Conservation (phyloP, 1,140 invertebrate genomes). For the Pararge aegeria region DNA sequence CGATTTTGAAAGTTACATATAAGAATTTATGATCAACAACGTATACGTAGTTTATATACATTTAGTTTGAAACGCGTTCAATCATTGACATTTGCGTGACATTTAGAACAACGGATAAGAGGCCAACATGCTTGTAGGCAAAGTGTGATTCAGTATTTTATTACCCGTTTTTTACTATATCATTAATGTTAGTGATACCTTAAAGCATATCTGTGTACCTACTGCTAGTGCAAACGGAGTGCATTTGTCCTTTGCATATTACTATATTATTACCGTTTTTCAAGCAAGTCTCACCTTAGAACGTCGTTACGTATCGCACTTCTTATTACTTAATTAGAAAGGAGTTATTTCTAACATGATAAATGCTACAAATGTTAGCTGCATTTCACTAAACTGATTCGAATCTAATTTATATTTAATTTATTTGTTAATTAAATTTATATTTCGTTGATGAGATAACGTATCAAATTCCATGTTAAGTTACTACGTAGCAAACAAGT, state of each 20-base stretch:
- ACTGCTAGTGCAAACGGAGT: too few relatives aligned
- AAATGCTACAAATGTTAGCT: not conserved
- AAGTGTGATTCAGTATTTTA: slow-evolving; percentile 15
- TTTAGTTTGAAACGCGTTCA: slow-evolving; percentile 21
- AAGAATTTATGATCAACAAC: too few relatives aligned
- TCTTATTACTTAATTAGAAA: too few relatives aligned
- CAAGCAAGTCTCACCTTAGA: too few relatives aligned
- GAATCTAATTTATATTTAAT: not conserved
- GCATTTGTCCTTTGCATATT: too few relatives aligned
- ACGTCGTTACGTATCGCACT: too few relatives aligned
- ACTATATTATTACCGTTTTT: too few relatives aligned
- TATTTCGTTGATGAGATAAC: slow-evolving; percentile 11
- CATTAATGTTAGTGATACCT: not conserved
- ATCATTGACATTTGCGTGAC: slow-evolving; percentile 64
- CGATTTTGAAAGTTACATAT: too few relatives aligned
- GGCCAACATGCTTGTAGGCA: slow-evolving; percentile 26
- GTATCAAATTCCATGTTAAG: slow-evolving; percentile 15
- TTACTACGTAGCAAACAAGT: slow-evolving; percentile 21
- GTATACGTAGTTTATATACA: too few relatives aligned
- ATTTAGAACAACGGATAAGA: slow-evolving; percentile 48
- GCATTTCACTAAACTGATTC: not conserved
- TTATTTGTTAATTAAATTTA: not conserved
- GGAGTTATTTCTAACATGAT: too few relatives aligned
- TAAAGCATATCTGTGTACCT: too few relatives aligned
- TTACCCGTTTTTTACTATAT: slow-evolving; percentile 4